phyloP scores from a whole-genome alignment of 2,113 vertebrate species.

The Actenoides hombroni region DNA sequence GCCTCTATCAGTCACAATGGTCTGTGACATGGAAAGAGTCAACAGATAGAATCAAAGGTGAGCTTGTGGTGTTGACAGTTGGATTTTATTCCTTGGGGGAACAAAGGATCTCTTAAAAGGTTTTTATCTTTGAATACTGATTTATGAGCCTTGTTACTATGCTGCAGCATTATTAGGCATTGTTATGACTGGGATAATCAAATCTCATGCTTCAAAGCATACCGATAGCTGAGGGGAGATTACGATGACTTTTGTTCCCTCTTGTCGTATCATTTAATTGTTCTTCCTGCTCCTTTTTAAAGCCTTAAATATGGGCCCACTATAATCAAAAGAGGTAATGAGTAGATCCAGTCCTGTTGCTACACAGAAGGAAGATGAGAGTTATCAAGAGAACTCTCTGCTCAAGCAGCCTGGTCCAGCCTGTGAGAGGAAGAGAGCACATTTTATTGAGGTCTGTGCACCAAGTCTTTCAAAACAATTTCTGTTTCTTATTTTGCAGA shows the following conservation, averaged over 20 bases:
- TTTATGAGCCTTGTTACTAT: neutral
- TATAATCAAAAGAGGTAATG: neutral
- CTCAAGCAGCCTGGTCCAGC: neutral
- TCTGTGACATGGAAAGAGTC: neutral
- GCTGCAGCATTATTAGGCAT: neutral
- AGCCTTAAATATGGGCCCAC: neutral
- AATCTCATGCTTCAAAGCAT: slow-evolving; percentile 14
- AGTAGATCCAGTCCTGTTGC: neutral
- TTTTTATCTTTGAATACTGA: neutral
- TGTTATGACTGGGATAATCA: neutral
- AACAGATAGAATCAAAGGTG: neutral
- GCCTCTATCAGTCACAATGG: rapidly evolving
- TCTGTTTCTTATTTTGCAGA: neutral
- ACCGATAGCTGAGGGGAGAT: neutral
- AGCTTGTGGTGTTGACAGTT: neutral
- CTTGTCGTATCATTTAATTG: neutral
- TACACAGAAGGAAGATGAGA: neutral
- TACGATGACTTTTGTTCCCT: neutral
- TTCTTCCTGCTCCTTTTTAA: neutral
- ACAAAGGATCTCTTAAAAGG: neutral
- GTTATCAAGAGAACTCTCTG: neutral
- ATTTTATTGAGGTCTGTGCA: neutral
- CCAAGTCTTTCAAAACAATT: neutral
- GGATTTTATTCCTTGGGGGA: neutral
- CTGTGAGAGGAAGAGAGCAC: neutral